Evolutionary conservation across 2,113 vertebrate species (phyloP).

Genomic region (Stercorarius parasiticus): DNA sequence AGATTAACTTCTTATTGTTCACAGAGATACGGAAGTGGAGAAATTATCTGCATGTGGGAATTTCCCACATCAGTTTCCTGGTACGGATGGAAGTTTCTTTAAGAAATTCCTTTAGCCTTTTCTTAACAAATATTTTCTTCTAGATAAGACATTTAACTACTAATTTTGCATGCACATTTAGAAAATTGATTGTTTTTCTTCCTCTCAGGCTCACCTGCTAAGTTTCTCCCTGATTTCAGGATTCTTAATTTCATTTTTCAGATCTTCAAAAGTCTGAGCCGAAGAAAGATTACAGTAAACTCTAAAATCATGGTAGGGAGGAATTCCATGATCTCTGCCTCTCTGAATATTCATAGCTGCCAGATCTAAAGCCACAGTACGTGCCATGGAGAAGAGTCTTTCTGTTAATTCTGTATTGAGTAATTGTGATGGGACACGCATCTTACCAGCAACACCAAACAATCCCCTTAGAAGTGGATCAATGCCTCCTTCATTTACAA

Average conservation of each 20-base stretch:
- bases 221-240: constrained; percentile 90
- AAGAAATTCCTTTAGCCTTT: background rate
- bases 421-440: constrained; percentile 90
- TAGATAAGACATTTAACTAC: background rate
- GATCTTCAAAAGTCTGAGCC: constrained; percentile 88
- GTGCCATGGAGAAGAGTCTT: constrained; percentile 95
- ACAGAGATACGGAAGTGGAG: background rate
- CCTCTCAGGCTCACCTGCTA: constrained; percentile 79
- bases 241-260: constrained; percentile 94
- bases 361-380: constrained; percentile 93
- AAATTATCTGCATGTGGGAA: background rate
- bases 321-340: constrained; percentile 95
- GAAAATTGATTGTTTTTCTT: constrained; percentile 13
- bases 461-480: constrained; percentile 95
- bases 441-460: constrained; percentile 93
- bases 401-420: constrained; percentile 97
- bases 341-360: constrained; percentile 98
- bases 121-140: background rate
- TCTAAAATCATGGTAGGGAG: constrained; percentile 95
- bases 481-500: constrained; percentile 97
- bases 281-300: constrained; percentile 95
- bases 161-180: constrained; percentile 25
- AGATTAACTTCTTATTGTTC: background rate
- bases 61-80: background rate
- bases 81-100: background rate